Evolutionary conservation across 1,140 invertebrate species (phyloP).

Genomic region (Frieseomelitta varia): DNA sequence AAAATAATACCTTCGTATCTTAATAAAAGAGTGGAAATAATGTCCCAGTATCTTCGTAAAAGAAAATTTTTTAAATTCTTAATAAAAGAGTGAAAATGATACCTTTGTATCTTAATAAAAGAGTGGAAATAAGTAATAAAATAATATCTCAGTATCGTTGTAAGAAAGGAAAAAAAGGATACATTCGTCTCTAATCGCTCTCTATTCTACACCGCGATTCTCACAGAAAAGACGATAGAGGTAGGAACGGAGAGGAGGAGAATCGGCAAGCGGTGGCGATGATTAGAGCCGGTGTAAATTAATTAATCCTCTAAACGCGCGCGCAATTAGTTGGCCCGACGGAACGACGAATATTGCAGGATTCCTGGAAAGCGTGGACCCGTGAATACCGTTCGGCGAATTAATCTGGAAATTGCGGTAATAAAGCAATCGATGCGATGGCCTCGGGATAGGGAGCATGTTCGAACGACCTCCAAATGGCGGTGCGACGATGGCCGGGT

Average conservation of each 20-base stretch:
- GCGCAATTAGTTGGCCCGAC: constrained; percentile 29
- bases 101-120: no score
- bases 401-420: constrained; percentile 47
- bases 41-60: no score
- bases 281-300: constrained; percentile 38
- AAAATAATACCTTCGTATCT: no score
- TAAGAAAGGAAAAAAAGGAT: no score
- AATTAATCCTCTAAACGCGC: constrained; percentile 48
- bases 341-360: constrained; percentile 44
- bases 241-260: background rate
- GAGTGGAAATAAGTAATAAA: no score
- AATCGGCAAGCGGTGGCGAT: constrained; percentile 25
- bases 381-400: constrained; percentile 46
- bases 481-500: constrained; percentile 2
- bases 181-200: no score
- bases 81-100: no score
- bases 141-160: no score
- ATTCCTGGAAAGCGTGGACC: constrained; percentile 41
- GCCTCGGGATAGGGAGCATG: background rate
- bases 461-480: constrained; percentile 15
- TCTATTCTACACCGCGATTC: no score
- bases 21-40: no score
- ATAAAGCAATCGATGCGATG: constrained; percentile 53
- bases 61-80: no score
- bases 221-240: background rate